Evolutionary conservation across 2,113 vertebrate genomes (phyloP).

Genomic region (Trichomycterus rosablanca): DNA sequence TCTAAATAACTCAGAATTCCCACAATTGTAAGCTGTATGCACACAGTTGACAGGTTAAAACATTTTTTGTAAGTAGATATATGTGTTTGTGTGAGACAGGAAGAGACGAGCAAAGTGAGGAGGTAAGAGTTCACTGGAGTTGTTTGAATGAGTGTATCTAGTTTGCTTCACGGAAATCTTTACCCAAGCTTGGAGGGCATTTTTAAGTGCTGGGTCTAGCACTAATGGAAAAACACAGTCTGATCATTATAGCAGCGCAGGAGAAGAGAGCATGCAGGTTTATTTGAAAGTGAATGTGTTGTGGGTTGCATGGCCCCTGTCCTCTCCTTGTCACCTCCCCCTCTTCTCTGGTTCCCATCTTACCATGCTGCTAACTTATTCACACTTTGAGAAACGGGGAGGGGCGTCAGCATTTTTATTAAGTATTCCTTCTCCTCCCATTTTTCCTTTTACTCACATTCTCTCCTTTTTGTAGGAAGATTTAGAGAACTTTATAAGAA

Average conservation of each 20-base stretch:
- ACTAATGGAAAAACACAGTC: slow-evolving; percentile 40
- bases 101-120: not conserved
- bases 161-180: too few species aligned
- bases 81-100: not conserved
- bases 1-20: too few species aligned
- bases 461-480: slow-evolving; percentile 18
- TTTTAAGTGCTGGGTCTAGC: not conserved
- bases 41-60: not conserved
- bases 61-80: slow-evolving; percentile 4
- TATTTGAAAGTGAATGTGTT: slow-evolving; percentile 97
- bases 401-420: slow-evolving; percentile 65
- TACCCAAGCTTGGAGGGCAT: slow-evolving; percentile 6
- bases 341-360: slow-evolving; percentile 72
- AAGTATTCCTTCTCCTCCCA: slow-evolving; percentile 53
- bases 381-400: slow-evolving; percentile 80
- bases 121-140: not conserved
- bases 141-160: slow-evolving; percentile 78
- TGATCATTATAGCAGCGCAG: slow-evolving; percentile 95
- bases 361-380: slow-evolving; percentile 88
- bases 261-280: slow-evolving; percentile 93
- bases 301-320: slow-evolving; percentile 78
- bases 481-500: slow-evolving; percentile 7
- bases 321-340: slow-evolving; percentile 34
- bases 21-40: not conserved
- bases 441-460: slow-evolving; percentile 16